A percentile compares a stretch with the other conserved stretches of the same genome.
Conservation (phyloP, 2,113 vertebrate species). For the Megalops atlanticus region DNA sequence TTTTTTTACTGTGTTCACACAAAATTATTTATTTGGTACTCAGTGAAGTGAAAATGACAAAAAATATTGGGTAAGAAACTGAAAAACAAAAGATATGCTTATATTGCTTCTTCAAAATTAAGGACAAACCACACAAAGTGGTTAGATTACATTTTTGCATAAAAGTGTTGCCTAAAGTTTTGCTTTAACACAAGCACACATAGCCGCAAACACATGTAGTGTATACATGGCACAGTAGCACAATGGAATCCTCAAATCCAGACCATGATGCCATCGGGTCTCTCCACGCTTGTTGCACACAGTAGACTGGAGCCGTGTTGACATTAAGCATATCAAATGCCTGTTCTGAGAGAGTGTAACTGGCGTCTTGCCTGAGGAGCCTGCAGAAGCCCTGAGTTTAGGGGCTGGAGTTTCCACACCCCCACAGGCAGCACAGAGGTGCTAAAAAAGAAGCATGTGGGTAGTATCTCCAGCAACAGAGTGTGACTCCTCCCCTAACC, state of each 20-base stretch:
- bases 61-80: too few relatives aligned
- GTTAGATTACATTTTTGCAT: too few relatives aligned
- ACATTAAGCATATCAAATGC: neutral
- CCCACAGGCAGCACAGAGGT: neutral
- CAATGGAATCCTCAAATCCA: neutral
- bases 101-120: too few relatives aligned
- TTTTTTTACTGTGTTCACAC: too few relatives aligned
- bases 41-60: too few relatives aligned
- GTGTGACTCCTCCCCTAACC: slow-evolving; percentile 2
- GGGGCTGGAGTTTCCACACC: neutral
- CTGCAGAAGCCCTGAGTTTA: neutral
- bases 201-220: neutral
- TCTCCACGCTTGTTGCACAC: neutral
- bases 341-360: neutral
- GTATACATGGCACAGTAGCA: neutral
- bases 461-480: neutral
- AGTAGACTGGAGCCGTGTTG: neutral
- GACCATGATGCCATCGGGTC: neutral
- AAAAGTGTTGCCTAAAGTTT: too few relatives aligned
- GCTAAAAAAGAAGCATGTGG: neutral
- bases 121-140: too few relatives aligned
- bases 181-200: too few relatives aligned
- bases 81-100: too few relatives aligned
- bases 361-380: neutral
- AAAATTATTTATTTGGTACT: too few relatives aligned